A percentile compares a stretch with the other conserved stretches of the same genome.
Evolutionary conservation across 2,888 invertebrate species (phyloP).

Genomic region (Malacosoma neustria): DNA sequence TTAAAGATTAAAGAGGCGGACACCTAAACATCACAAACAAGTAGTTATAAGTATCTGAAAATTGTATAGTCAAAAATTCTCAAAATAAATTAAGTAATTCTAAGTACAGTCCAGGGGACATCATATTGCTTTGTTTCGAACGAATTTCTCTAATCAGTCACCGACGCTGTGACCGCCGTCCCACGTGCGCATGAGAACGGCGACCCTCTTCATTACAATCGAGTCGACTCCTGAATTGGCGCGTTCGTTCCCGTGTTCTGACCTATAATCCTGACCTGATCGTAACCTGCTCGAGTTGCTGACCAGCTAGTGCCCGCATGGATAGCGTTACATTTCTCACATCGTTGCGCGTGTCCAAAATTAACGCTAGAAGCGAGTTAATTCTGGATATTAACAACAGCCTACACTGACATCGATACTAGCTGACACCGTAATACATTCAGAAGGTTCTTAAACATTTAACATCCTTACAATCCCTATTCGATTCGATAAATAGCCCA

Average conservation of each 20-base stretch:
- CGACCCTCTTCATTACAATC: constrained; percentile 40
- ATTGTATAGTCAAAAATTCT: constrained; percentile 64
- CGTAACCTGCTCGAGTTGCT: constrained; percentile 26
- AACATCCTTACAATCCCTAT: constrained; percentile 55
- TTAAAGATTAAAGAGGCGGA: constrained; percentile 67
- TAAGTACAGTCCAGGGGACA: constrained; percentile 72
- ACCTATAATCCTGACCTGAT: constrained; percentile 20
- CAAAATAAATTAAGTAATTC: constrained; percentile 73
- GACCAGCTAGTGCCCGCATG: constrained; percentile 40
- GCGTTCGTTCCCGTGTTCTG: constrained; percentile 35
- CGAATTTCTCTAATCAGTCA: constrained; percentile 63
- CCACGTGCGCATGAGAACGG: constrained; percentile 25
- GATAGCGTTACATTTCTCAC: constrained; percentile 31
- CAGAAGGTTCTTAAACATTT: constrained; percentile 58
- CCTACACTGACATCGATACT: constrained; percentile 53
- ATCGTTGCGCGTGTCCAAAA: constrained; percentile 52
- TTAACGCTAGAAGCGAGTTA: constrained; percentile 55
- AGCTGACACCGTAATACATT: constrained; percentile 56
- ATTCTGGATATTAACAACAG: constrained; percentile 63
- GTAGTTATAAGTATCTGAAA: constrained; percentile 62
- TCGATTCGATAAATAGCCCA: constrained; percentile 67
- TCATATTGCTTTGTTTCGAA: constrained; percentile 60
- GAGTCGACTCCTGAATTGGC: constrained; percentile 44
- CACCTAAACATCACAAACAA: constrained; percentile 64
- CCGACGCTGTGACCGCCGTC: constrained; percentile 54